Base-by-base conservation (phyloP, 2,113 vertebrate species). In the Megaptera novaeangliae region DNA sequence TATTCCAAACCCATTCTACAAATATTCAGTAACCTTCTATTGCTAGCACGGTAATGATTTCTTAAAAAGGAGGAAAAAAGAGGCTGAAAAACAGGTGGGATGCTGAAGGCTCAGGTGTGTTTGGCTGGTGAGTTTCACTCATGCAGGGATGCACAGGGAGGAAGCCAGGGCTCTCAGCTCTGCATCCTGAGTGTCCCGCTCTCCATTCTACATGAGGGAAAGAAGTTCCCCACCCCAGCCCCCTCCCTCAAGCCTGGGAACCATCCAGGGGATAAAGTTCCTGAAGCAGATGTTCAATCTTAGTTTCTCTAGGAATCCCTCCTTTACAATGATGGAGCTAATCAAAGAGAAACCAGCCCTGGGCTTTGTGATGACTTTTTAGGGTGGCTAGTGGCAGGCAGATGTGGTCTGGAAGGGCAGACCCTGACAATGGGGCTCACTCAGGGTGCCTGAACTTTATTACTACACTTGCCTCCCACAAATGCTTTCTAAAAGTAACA, bases 331-430 rank as follows among this genome's bases (percentile, higher is more conserved):
- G 39, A 36, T 36, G 17, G 64, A 71, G 17, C 17, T 9, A 57
- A 63, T 36, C 8, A 69, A 89, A 94, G 21, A 17, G 41, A 71
- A 71, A 55, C 41, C 34, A 66, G 34, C 8, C 3, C 44, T 39
- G 17, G 13, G 12, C 1, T 63, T 81, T 41, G 2, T 23, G 39
- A 46, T 31, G 52, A 21, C 7, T 17, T 68, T 36, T 69, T 20
- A 49, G 13, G 20, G 23, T 2, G 13, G 17, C 13, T 21, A 6
- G 1, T 4, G 15, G 23, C 14, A n/a, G 68, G 36, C 2, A 39
- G 17, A 15, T 25, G 10, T 25, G 72, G 23, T 2, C 36, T 21
- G 1, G 10, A 18, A 8, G 25, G 11, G 8, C 0, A 7, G 8
- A 15, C 1, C 11, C 23, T 49, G 63, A 84, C 23, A 64, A 34